These are phyloP conservation scores for Bombus consobrinus DNA, from an alignment of 1,140 invertebrate species.

Conservation along the genomic window DNA sequence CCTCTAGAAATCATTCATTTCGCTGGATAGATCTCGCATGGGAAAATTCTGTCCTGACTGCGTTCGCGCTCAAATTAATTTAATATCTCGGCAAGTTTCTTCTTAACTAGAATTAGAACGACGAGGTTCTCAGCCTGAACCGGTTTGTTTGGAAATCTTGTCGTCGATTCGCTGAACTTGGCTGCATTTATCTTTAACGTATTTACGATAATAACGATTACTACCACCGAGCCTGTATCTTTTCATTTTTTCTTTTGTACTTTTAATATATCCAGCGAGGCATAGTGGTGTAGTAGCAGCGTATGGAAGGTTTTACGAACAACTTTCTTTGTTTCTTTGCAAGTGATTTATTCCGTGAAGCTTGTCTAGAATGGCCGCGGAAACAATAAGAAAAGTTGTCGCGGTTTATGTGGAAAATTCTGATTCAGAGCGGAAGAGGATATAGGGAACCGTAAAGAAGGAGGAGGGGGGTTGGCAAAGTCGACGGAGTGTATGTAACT, in stretches of 20 bases:
- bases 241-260: too few relatives aligned
- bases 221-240: too few relatives aligned
- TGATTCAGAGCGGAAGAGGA: conserved; percentile 60
- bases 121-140: not conserved
- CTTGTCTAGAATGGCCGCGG: conserved; percentile 32
- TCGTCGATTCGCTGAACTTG: not conserved
- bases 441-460: conserved; percentile 50
- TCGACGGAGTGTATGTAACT: conserved; percentile 58
- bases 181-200: not conserved
- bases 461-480: conserved; percentile 46
- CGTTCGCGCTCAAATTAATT: conserved; percentile 24
- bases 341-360: conserved; percentile 37
- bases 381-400: conserved; percentile 51
- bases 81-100: conserved; percentile 26
- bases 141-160: conserved; percentile 13
- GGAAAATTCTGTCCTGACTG: conserved; percentile 6
- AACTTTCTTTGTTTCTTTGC: conserved; percentile 16
- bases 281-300: not conserved
- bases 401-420: conserved; percentile 58
- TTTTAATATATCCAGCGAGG: not conserved
- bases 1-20: conserved; percentile 9
- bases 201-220: not conserved
- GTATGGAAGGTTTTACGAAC: not conserved
- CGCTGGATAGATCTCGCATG: not conserved
- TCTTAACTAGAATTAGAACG: conserved; percentile 23